phyloP scores from a whole-genome alignment of 2,113 vertebrate species.

The Nothocercus nigrocapillus region DNA sequence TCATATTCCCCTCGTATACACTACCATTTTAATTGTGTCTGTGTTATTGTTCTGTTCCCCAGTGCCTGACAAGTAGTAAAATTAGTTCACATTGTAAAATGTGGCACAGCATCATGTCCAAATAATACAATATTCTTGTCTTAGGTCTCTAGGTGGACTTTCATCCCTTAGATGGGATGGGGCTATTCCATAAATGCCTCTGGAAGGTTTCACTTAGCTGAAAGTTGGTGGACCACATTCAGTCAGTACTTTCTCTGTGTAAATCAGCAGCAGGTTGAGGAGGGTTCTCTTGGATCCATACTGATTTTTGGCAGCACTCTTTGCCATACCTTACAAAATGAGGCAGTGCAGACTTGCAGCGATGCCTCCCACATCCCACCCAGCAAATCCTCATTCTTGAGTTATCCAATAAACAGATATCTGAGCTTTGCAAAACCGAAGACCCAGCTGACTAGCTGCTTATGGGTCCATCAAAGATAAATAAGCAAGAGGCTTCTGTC shows the following conservation, averaged over 20 bases:
- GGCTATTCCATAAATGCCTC: neutral
- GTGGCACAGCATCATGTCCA: neutral
- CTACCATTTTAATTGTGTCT: neutral
- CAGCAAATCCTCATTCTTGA: neutral
- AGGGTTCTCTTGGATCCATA: neutral
- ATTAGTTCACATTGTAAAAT: neutral
- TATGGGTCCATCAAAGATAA: neutral
- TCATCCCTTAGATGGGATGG: neutral
- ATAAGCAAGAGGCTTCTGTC: neutral
- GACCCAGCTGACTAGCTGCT: neutral
- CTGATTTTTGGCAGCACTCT: accelerated
- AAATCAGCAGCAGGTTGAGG: neutral
- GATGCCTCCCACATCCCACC: neutral
- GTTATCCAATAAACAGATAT: neutral
- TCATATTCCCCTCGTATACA: slow-evolving; percentile 22
- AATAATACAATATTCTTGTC: neutral
- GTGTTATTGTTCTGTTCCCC: neutral
- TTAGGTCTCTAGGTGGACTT: neutral
- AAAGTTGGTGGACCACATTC: neutral
- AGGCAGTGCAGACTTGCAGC: neutral
- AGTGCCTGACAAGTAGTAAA: neutral
- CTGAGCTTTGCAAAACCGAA: neutral
- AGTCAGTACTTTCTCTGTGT: neutral
- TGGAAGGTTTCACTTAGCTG: neutral
- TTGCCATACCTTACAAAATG: neutral